A percentile compares a stretch with the other conserved stretches of the same genome.
Conservation (phyloP, 2,888 invertebrate genomes). For the Conus canariensis region DNA sequence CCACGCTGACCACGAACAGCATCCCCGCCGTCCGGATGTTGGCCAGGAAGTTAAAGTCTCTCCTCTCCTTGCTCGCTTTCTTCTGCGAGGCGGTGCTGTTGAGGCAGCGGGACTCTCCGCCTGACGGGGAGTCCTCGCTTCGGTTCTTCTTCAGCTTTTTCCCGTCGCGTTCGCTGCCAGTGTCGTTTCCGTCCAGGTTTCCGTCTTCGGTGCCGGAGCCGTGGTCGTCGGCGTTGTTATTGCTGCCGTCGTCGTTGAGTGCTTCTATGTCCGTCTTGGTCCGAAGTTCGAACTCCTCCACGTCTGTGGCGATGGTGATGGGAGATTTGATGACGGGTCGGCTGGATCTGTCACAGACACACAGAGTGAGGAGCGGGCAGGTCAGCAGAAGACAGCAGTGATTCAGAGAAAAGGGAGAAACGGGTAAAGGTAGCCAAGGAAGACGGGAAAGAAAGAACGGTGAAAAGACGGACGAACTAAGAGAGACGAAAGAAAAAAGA, state of each 20-base stretch:
- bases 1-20: slow-evolving; percentile 77
- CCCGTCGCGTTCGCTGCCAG: background rate
- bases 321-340: slow-evolving; percentile 47
- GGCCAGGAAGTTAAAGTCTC: slow-evolving; percentile 71
- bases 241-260: background rate
- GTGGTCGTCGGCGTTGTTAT: background rate
- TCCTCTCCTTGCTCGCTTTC: slow-evolving; percentile 57
- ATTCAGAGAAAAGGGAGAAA: too few relatives aligned
- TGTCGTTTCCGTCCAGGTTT: background rate
- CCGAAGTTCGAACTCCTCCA: slow-evolving; percentile 43
- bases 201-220: background rate
- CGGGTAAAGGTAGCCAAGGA: background rate
- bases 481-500: too few relatives aligned
- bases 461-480: too few relatives aligned
- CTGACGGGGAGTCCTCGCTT: slow-evolving; percentile 1
- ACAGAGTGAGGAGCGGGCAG: background rate
- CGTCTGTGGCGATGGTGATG: slow-evolving; percentile 24
- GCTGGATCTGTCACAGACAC: slow-evolving; percentile 23
- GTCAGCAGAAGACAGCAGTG: too few relatives aligned
- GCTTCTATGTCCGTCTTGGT: slow-evolving; percentile 33
- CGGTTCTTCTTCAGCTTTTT: slow-evolving; percentile 37
- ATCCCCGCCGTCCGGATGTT: slow-evolving; percentile 78
- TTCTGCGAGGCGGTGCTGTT: slow-evolving; percentile 42
- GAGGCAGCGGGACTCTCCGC: slow-evolving; percentile 6
- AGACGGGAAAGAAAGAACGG: background rate